Conservation (phyloP, 2,888 invertebrate genomes). For the Arctia plantaginis region DNA sequence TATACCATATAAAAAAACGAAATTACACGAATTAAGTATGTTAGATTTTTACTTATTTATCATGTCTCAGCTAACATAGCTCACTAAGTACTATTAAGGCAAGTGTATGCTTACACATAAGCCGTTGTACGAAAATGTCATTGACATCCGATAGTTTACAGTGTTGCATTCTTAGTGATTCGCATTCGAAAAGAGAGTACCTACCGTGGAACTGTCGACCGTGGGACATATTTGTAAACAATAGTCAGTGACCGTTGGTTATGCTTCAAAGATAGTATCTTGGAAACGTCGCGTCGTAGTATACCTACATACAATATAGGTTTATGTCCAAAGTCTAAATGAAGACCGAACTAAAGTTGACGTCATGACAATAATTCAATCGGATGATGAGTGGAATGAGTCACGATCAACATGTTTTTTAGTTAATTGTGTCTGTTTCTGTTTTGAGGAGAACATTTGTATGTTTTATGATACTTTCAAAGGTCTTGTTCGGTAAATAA, state of each 20-base stretch:
- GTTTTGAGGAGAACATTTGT: background rate
- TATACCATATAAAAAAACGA: slow-evolving; percentile 21
- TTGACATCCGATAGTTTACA: slow-evolving; percentile 57
- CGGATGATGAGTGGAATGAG: slow-evolving; percentile 12
- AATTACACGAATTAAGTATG: slow-evolving; percentile 25
- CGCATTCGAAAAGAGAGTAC: slow-evolving; percentile 41
- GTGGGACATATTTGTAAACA: slow-evolving; percentile 71
- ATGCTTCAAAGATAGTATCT: slow-evolving; percentile 59
- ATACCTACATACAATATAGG: slow-evolving; percentile 14
- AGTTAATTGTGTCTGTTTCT: background rate
- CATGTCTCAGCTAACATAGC: slow-evolving; percentile 19
- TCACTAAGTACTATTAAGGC: slow-evolving; percentile 23
- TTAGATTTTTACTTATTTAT: slow-evolving; percentile 9
- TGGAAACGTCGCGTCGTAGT: slow-evolving; percentile 44
- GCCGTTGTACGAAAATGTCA: slow-evolving; percentile 52
- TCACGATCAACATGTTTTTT: slow-evolving; percentile 12
- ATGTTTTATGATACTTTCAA: background rate
- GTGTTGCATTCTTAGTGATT: slow-evolving; percentile 56
- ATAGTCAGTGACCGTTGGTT: slow-evolving; percentile 59
- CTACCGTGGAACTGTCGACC: slow-evolving; percentile 33
- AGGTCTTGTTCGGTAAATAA: background rate
- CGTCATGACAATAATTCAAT: slow-evolving; percentile 23
- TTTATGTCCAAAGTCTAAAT: slow-evolving; percentile 17
- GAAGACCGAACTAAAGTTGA: slow-evolving; percentile 12
- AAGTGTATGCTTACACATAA: slow-evolving; percentile 29